Evolutionary conservation across 2,888 invertebrate genomes (phyloP).

Genomic region (Gonocerus acuteangulatus): DNA sequence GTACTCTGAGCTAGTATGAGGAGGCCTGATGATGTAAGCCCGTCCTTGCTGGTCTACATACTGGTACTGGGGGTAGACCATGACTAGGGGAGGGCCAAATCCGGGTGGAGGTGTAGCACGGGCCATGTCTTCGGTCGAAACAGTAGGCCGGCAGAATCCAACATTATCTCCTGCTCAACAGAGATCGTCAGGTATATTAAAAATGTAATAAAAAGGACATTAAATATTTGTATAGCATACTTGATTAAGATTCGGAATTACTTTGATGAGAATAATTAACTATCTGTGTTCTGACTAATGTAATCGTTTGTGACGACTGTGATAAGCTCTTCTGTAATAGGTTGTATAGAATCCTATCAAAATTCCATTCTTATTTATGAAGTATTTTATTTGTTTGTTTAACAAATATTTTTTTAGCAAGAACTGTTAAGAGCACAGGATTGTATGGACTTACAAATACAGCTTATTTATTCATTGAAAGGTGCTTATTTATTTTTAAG

Average conservation of each 20-base stretch:
- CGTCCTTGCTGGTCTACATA: constrained; percentile 66
- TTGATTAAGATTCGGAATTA: background rate
- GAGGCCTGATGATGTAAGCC: constrained; percentile 55
- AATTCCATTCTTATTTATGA: no score
- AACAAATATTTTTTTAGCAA: no score
- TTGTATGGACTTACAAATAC: no score
- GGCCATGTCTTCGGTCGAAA: constrained; percentile 68
- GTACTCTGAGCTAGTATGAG: constrained; percentile 44
- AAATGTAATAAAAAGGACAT: background rate
- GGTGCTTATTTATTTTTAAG: no score
- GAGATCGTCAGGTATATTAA: no score
- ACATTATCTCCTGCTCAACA: constrained; percentile 38
- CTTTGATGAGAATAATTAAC: background rate
- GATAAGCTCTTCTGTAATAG: no score
- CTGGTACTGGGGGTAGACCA: constrained; percentile 52
- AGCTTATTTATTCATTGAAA: no score
- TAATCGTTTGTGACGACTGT: no score
- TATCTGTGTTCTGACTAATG: no score
- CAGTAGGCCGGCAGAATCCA: constrained; percentile 65
- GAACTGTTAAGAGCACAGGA: no score
- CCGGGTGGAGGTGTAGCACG: constrained; percentile 36
- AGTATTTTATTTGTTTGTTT: no score
- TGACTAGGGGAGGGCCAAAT: constrained; percentile 46
- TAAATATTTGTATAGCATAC: background rate
- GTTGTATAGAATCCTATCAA: no score